Evolutionary conservation across 2,797 vertebrate species (phyloP).

Genomic region (Octomys mimax): DNA sequence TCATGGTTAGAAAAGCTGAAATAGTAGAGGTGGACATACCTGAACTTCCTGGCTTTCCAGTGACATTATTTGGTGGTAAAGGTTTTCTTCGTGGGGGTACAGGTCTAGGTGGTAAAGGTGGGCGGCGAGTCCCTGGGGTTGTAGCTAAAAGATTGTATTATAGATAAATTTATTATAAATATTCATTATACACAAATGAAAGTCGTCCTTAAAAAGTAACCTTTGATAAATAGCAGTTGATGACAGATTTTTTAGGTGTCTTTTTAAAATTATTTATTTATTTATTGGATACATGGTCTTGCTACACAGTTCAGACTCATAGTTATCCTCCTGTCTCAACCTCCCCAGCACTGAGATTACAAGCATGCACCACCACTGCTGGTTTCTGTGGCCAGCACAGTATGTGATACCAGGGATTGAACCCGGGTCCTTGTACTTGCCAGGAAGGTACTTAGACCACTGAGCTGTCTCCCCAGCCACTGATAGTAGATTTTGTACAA

Average conservation of each 20-base stretch:
- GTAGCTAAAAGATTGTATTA: conserved; percentile 81
- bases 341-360: too few relatives aligned
- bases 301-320: too few relatives aligned
- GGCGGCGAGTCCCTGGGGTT: conserved; percentile 79
- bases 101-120: conserved; percentile 83
- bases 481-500: not conserved
- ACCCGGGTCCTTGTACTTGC: too few relatives aligned
- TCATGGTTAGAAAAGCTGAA: not conserved
- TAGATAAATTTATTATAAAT: conserved; percentile 67
- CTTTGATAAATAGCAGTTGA: not conserved
- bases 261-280: too few relatives aligned
- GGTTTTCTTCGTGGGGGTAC: conserved; percentile 87
- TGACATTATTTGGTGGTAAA: conserved; percentile 88
- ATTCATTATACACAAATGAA: not conserved
- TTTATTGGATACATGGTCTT: too few relatives aligned
- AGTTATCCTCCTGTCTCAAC: too few relatives aligned
- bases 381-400: too few relatives aligned
- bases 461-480: too few relatives aligned
- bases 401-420: too few relatives aligned
- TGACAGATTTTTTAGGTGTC: not conserved
- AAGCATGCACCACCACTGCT: too few relatives aligned
- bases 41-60: conserved; percentile 89
- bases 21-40: conserved; percentile 78
- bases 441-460: too few relatives aligned
- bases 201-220: not conserved